A percentile compares a stretch with the other conserved stretches of the same genome.
phyloP scores from a whole-genome alignment of 2,888 invertebrate species.

The Platypus cylindrus region DNA sequence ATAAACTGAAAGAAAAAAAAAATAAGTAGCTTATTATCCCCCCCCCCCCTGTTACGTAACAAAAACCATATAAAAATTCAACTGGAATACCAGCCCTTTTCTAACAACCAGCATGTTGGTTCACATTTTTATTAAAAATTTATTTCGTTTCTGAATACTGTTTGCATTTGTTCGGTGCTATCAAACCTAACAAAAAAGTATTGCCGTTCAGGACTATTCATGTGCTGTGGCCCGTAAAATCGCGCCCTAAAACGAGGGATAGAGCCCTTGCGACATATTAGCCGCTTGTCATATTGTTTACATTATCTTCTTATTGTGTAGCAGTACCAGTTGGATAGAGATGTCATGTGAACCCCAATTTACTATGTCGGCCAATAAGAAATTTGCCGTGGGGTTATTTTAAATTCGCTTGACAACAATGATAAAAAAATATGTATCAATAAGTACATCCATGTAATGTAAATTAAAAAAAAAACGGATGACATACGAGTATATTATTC shows the following conservation, averaged over 20 bases:
- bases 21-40: conserved; percentile 8
- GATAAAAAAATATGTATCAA: no score
- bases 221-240: conserved; percentile 27
- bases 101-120: conserved; percentile 8
- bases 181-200: conserved; percentile 22
- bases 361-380: conserved; percentile 5
- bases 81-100: conserved; percentile 8
- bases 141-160: conserved; percentile 14
- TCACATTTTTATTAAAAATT: conserved; percentile 15
- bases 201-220: conserved; percentile 23
- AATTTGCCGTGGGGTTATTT: conserved; percentile 4
- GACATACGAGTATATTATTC: no score
- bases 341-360: conserved; percentile 22
- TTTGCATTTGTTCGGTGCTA: conserved; percentile 22
- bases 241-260: conserved; percentile 20
- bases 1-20: no score
- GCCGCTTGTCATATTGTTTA: conserved; percentile 38
- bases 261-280: conserved; percentile 32
- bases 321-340: conserved; percentile 27
- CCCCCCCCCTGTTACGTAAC: conserved; percentile 2
- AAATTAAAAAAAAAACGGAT: no score
- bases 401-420: no score
- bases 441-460: no score
- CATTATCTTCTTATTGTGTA: conserved; percentile 32
- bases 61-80: conserved; percentile 11